These are phyloP conservation scores for Clitarchus hookeri DNA, from an alignment of 2,888 invertebrate genomes.

Conservation along the genomic window DNA sequence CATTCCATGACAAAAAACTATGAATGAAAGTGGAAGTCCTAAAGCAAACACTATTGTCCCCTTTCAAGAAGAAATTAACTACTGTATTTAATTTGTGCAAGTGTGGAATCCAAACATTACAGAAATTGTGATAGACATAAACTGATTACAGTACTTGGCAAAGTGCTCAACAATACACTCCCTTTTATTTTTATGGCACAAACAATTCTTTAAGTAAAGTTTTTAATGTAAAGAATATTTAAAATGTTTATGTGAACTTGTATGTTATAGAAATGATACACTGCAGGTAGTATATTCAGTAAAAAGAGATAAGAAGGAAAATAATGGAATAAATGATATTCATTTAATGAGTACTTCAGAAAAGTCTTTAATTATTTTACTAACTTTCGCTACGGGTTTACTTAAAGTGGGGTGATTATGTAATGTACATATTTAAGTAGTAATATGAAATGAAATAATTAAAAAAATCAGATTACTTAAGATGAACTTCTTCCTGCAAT, in stretches of 20 bases:
- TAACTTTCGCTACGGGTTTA: no score
- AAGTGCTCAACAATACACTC: background rate
- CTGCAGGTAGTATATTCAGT: background rate
- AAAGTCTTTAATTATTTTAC: no score
- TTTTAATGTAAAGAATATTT: no score
- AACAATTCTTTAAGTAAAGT: no score
- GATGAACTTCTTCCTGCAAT: no score
- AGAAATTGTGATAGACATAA: background rate
- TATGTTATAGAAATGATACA: background rate
- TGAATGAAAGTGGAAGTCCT: slow-evolving; percentile 3
- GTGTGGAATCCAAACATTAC: background rate
- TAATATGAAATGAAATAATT: no score
- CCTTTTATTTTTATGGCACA: no score
- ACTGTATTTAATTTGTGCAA: background rate
- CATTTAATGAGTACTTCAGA: no score
- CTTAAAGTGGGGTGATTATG: no score
- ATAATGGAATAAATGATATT: background rate
- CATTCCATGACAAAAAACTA: slow-evolving; percentile 23
- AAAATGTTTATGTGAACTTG: no score
- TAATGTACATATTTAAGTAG: no score
- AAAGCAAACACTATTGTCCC: slow-evolving; percentile 23
- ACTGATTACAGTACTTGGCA: background rate
- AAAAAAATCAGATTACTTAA: no score
- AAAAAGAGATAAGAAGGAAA: background rate
- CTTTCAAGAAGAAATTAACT: slow-evolving; percentile 15